Evolutionary conservation across 2,888 invertebrate species (phyloP), one percentile per base, ranked within the genome.

Genomic region (Myopa testacea): DNA sequence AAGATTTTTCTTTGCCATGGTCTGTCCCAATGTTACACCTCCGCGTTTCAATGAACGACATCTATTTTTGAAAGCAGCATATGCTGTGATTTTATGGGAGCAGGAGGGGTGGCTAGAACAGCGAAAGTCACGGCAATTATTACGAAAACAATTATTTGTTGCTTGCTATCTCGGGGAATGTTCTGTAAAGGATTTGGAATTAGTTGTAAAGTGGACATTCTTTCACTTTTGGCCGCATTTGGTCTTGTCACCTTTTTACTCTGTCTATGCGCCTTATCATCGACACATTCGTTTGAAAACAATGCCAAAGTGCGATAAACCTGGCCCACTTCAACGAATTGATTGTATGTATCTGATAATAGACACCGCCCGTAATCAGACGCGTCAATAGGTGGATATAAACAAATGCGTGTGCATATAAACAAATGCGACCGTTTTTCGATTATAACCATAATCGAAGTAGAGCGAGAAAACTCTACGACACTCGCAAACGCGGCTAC

Each of bases 21-120:
- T 70, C 55, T 50, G 63, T 45, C 52, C 45, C 75, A 60, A 75
- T 75, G 65, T 14, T 69, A 68, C 75, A 40, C 75, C 75, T 40
- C 60, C 75, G 60, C 63, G 69, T 19, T 26, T 69, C 60, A 45
- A 60, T 69, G 45, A 69, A 75, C 16, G 55, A 58, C 37, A 34
- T 55, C 75, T 69, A 68, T 75, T 75, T 69, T 75, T 60, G 50
- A 69, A 60, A 68, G 26, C 38, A 68, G 40, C 75, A 75, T 68
- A 8, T 45, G 45, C 45, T 8, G 45, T 45, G 45, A 10, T 45
- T 45, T 45, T 45, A 10, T 45, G 45, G 45, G 45, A 6, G 45
- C 3, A 45, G 7, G 45, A 45, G 45, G 45, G 45, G 45, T n/a
- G 60, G 7, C 55, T 37, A 26, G 26, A 12, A 45, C 45, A 45